A percentile compares a stretch with the other conserved stretches of the same genome.
These are phyloP conservation scores for Paramuricea clavata DNA, from an alignment of 92 coral and sea anemone species.

Conservation along the genomic window DNA sequence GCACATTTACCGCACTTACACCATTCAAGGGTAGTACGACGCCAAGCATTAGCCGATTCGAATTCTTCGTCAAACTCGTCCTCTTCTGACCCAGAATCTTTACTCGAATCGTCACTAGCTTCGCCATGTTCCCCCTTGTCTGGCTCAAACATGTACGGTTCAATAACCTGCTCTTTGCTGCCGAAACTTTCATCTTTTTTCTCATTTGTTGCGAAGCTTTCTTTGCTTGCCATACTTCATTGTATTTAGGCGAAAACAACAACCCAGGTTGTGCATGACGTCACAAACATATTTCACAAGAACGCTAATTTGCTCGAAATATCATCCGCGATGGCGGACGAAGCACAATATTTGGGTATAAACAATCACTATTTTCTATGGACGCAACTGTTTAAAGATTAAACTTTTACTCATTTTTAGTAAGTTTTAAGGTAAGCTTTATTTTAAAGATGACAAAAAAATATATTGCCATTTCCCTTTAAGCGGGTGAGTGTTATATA, in stretches of 20 bases:
- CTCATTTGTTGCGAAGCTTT: neutral
- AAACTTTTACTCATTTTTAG: too few relatives aligned
- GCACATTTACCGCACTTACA: neutral
- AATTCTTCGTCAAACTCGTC: neutral
- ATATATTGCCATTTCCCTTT: too few relatives aligned
- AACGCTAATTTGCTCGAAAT: neutral
- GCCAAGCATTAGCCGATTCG: neutral
- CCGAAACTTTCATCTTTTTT: neutral
- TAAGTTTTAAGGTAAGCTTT: too few relatives aligned
- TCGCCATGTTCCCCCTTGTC: neutral
- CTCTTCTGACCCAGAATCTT: neutral
- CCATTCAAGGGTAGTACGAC: neutral
- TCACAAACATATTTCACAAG: neutral
- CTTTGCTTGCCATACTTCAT: neutral
- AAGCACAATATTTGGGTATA: too few relatives aligned
- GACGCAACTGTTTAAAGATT: too few relatives aligned
- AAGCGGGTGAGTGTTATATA: too few relatives aligned
- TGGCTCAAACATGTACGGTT: neutral
- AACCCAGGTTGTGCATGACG: constrained; percentile 34
- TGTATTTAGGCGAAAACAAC: neutral
- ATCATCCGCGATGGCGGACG: too few relatives aligned
- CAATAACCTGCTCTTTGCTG: too few relatives aligned
- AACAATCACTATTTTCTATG: too few relatives aligned
- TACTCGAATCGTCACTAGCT: too few relatives aligned
- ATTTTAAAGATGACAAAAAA: too few relatives aligned